Base-by-base conservation (phyloP, 2,888 invertebrate genomes). In the Drosophila atroscutellata region DNA sequence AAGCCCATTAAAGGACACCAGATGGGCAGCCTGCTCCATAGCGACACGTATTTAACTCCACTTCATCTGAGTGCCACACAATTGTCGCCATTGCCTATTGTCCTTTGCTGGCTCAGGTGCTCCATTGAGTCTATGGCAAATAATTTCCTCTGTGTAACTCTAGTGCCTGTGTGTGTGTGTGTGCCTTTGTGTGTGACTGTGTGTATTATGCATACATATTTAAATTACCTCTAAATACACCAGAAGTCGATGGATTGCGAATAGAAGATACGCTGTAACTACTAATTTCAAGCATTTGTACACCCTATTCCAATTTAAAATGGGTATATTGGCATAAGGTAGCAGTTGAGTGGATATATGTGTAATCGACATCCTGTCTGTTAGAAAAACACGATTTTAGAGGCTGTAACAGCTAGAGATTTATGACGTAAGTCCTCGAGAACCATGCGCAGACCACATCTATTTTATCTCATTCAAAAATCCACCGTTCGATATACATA, bases 51-150 rank as follows among this genome's bases (percentile, higher is more conserved):
- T 18, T 45, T 36, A 30, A 51, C 30, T 45, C 30, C 15, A 64
- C 61, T 64, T 37, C 61, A 39, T 32, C 32, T 62, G 32, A 50
- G 49, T 37, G 45, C 2, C 37, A 3, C 37, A 13, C 55, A 37
- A 18, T 9, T 32, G 20, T 15, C 32, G 32, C 15, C 20, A 15
- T 26, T 24, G 26, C 9, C 18, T 1, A 18, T 18, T 28, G 18
- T 26, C n/a, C 36, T 0, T 18, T 8, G 4, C 20, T 49, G 20
- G 39, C 58, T 50, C 76, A 75, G 70, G 66, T 76, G 76, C 18
- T 59, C n/a, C 18, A 3, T 59, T 70, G 70, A 59, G 42, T 56
- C 75, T 63, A 56, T 75, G 66, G 57, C 68, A 64, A 60, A 74
- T 52, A 57, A 62, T 55, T 61, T 65, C 59, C 45, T 32, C 32